Base-by-base conservation (phyloP, 2,888 invertebrate species). In the Drosophila fungiperda region DNA sequence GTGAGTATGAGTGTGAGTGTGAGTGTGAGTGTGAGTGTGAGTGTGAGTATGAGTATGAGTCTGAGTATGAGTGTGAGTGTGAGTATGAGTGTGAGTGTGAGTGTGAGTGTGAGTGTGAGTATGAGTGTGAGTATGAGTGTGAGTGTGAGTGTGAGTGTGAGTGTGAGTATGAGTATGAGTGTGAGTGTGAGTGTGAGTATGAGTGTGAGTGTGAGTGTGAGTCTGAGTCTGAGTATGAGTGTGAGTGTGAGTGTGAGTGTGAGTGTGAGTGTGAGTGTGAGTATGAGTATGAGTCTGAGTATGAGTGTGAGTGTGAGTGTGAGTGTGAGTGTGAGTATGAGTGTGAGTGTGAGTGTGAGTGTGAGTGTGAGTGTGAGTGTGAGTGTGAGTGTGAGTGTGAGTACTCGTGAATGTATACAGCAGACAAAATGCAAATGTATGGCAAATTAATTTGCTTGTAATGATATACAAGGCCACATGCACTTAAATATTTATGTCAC, bases 401-500 rank as follows among this genome's bases (percentile, higher is more conserved):
- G 57, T 59, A 68, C 68, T 55, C 62, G 75, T 79, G 75, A 66
- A 57, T 69, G n/a, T n/a, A n/a, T n/a, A 79, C 80, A 63, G 7
- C 53, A 74, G 63, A 66, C 62, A 70, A 76, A 76, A 83, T 83
- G 83, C 65, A 80, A 78, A 78, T 86, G 77, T 86, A 77, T 83
- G 87, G 66, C 83, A 83, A 88, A 88, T 83, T 88, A 83, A 86
- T 80, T 78, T 84, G 82, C 83, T 67, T 72, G 55, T 79, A 70
- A 77, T 72, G 68, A 72, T 80, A 68, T 70, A 68, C 76, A 64
- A 62, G 80, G 75, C 80, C 76, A 62, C 79, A 76, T 65, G 53
- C 65, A 55, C 80, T 85, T 71, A 80, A 82, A 88, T 82, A 80
- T 89, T 87, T 81, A 79, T 74, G 70, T 62, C 72, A 62, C 68